These are phyloP conservation scores for Tricholauxania praeusta DNA, from an alignment of 2,888 invertebrate species.

Conservation along the genomic window DNA sequence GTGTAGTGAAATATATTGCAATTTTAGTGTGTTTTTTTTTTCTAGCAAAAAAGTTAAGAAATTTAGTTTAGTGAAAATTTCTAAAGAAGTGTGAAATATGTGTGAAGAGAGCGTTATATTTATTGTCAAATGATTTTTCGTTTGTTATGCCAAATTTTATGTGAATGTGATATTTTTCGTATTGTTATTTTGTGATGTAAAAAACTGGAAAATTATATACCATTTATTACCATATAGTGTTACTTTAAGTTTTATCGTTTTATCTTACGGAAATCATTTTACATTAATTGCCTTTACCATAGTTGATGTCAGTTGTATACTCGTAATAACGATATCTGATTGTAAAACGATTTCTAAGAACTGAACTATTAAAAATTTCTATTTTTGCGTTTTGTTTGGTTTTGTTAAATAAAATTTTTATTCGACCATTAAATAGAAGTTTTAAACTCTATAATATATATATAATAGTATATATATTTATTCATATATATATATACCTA, in stretches of 20 bases:
- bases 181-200: background rate
- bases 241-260: background rate
- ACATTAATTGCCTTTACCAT: background rate
- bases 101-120: no score
- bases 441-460: constrained; percentile 30
- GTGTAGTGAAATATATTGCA: constrained; percentile 10
- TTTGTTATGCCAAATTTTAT: no score
- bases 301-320: background rate
- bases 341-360: background rate
- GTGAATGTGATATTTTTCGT: background rate
- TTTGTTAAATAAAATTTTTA: constrained; percentile 36
- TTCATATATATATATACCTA: constrained; percentile 28
- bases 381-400: constrained; percentile 39
- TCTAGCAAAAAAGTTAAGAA: background rate
- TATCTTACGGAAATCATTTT: no score
- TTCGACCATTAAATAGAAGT: constrained; percentile 34
- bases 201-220: constrained; percentile 26
- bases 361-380: constrained; percentile 29
- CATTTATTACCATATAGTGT: constrained; percentile 38
- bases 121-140: no score
- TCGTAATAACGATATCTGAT: background rate
- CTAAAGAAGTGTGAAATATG: background rate
- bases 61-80: constrained; percentile 10
- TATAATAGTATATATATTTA: constrained; percentile 32
- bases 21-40: background rate